phyloP scores from a whole-genome alignment of 92 coral and sea anemone genomes.

The Anthopleura xanthogrammica region DNA sequence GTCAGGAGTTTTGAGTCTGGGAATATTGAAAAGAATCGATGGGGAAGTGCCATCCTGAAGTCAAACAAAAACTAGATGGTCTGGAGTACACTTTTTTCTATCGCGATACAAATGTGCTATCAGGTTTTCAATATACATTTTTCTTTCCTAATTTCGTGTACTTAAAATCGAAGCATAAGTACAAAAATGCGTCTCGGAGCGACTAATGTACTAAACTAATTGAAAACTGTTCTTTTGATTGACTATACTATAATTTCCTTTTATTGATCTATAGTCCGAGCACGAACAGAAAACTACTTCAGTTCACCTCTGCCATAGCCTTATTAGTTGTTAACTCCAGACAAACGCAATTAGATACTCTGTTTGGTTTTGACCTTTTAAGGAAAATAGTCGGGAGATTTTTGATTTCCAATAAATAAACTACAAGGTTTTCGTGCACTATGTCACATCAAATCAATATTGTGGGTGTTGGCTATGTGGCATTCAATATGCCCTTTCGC shows the following conservation, averaged over 20 bases:
- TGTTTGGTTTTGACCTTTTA: conserved; percentile 15
- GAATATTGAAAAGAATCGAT: background rate
- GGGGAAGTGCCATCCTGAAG: conserved; percentile 6
- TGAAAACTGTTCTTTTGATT: conserved; percentile 40
- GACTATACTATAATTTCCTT: conserved; percentile 27
- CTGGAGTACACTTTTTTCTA: background rate
- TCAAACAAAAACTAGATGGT: background rate
- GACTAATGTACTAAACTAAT: conserved; percentile 41
- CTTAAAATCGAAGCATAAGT: conserved; percentile 25
- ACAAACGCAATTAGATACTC: conserved; percentile 19
- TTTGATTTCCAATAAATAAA: background rate
- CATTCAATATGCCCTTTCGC: conserved; percentile 20
- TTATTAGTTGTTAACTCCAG: conserved; percentile 29
- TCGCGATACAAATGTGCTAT: conserved; percentile 3
- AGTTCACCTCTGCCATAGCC: conserved; percentile 12
- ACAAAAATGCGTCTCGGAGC: conserved; percentile 13
- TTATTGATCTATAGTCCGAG: conserved; percentile 16
- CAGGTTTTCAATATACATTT: background rate
- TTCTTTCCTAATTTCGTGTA: background rate
- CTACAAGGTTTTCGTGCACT: conserved; percentile 24
- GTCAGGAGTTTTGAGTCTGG: background rate
- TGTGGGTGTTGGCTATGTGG: conserved; percentile 7
- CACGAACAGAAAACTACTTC: background rate
- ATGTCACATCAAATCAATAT: conserved; percentile 21
- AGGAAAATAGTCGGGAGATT: background rate